Conservation (phyloP, 2,888 invertebrate genomes). For the Podabrus alpinus region DNA sequence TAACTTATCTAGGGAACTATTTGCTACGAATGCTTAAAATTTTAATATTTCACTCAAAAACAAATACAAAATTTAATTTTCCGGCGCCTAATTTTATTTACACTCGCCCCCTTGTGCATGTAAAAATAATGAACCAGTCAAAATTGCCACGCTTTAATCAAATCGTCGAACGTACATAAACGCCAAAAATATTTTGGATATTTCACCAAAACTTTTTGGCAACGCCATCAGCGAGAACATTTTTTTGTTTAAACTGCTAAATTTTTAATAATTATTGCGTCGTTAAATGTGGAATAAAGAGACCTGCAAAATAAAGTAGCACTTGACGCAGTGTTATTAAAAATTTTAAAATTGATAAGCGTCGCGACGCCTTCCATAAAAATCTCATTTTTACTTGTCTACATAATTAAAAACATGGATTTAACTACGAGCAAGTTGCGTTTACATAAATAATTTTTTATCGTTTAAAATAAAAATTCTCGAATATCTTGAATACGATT, state of each 20-base stretch:
- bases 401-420: neutral
- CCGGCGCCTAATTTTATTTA: neutral
- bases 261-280: neutral
- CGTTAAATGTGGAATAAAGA: neutral
- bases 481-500: too few species aligned
- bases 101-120: too few species aligned
- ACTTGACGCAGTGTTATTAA: neutral
- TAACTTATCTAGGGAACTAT: neutral
- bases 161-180: neutral
- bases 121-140: too few species aligned
- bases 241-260: neutral
- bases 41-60: neutral
- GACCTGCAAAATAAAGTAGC: neutral
- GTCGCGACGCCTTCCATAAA: neutral
- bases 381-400: neutral
- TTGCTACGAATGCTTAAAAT: neutral
- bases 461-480: too few species aligned
- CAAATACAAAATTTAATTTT: neutral
- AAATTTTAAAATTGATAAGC: neutral
- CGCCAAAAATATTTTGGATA: neutral
- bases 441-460: neutral
- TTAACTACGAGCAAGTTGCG: neutral
- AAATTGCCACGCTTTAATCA: neutral
- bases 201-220: neutral
- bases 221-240: neutral